These are phyloP conservation scores for Pterocles burchelli DNA, from an alignment of 2,113 vertebrate species.

Conservation along the genomic window DNA sequence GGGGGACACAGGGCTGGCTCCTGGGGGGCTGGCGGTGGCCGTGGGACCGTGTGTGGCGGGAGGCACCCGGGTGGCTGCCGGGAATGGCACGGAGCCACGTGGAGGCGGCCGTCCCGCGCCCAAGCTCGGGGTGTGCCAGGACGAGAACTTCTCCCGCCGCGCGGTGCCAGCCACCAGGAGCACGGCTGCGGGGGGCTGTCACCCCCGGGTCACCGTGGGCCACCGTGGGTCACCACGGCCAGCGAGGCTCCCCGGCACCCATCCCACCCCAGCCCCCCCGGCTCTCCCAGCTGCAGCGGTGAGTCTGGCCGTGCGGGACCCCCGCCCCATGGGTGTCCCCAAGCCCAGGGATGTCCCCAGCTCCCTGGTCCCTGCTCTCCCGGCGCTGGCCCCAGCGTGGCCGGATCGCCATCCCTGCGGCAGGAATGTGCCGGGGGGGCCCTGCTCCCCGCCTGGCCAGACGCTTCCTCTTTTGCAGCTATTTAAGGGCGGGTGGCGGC, in stretches of 20 bases:
- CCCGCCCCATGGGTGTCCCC: not conserved
- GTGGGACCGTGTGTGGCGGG: rapidly evolving
- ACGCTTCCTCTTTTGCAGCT: constrained; percentile 38
- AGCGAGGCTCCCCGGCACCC: rapidly evolving
- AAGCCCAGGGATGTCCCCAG: not conserved
- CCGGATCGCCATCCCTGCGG: not conserved
- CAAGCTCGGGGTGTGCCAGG: rapidly evolving
- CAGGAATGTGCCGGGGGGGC: constrained; percentile 33
- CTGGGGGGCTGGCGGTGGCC: not conserved
- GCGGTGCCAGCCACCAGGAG: rapidly evolving
- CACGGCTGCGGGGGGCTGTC: not conserved
- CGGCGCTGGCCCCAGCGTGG: not conserved
- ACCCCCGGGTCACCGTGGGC: not conserved
- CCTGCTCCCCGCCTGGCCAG: not conserved
- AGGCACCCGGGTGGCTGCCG: not conserved
- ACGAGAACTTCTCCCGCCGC: rapidly evolving
- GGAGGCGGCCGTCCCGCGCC: rapidly evolving
- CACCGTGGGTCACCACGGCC: rapidly evolving
- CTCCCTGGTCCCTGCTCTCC: not conserved
- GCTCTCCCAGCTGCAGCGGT: rapidly evolving
- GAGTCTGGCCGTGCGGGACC: not conserved
- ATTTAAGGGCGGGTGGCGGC: not conserved
- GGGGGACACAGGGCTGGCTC: not conserved
- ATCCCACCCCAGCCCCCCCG: too few relatives aligned
- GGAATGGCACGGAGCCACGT: not conserved